Base-by-base conservation (phyloP, 2,797 vertebrate genomes). In the Darevskia mixta region DNA sequence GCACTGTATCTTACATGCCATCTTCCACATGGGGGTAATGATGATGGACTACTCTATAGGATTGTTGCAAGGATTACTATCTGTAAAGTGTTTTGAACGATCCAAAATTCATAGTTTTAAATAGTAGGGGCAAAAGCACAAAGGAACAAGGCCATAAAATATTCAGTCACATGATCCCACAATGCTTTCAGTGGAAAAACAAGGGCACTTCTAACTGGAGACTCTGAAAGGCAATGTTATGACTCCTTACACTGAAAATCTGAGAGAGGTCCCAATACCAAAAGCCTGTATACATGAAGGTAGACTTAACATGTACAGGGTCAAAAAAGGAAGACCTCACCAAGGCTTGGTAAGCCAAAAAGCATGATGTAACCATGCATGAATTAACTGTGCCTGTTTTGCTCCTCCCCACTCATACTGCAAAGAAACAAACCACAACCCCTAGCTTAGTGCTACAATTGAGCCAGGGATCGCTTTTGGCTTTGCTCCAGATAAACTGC, bases 181-280 rank as follows among this genome's bases (percentile, higher is more conserved):
- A 71, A 45, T 20, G 2, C 2, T 77, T 67, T 67, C 10, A 82
- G 72, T 9, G 18, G 9, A 69, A 55, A n/a, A 35, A 45, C 32
- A 29, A 67, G 35, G 64, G 4, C 5, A 27, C 6, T 80, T 2
- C 32, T 5, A 79, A 7, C 20, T 64, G 15, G 32, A 80, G 58
- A 25, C 45, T 55, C 64, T 76, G 75, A 87, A 92, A 72, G 61
- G 41, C 11, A 49, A 25, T 41, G 85, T 81, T 10, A 82, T 77
- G 13, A 23, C 25, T 78, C 27, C 69, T 29, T 58, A 27, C 35
- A 23, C 3, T 82, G 43, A 64, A 23, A 49, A 2, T 32, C 7
- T 25, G 41, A 35, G 72, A 87, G 35, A 82, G 2, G 38, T 41
- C 18, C 32, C 32, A 35, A n/a, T 38, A 64, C 2, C 1, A 41